Percentiles rank a stretch among this genome's conserved stretches.
These are phyloP conservation scores for Dicycla oo DNA, from an alignment of 2,888 invertebrate genomes.

Conservation along the genomic window DNA sequence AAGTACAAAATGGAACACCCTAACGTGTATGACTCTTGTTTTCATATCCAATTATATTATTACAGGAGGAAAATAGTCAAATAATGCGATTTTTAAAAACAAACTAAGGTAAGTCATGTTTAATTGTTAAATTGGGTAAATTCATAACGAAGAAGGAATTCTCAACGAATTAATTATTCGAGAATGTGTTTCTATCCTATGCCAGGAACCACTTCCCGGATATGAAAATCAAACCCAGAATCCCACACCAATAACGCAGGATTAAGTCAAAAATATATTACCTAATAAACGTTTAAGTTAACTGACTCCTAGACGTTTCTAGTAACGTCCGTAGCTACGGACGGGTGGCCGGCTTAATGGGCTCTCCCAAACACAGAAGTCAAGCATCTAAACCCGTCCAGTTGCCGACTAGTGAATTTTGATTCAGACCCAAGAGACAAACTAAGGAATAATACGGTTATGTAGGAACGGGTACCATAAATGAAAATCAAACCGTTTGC, in stretches of 20 bases:
- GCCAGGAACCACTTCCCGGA: background rate
- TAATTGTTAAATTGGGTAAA: background rate
- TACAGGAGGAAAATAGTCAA: background rate
- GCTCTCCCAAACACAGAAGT: constrained; percentile 51
- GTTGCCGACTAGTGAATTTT: constrained; percentile 61
- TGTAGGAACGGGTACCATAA: constrained; percentile 19
- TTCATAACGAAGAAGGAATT: background rate
- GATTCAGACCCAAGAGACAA: constrained; percentile 56
- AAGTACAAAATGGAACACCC: constrained; percentile 28
- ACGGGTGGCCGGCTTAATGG: constrained; percentile 52
- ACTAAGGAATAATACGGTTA: constrained; percentile 39
- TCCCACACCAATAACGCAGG: constrained; percentile 11
- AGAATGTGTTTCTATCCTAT: too few relatives aligned
- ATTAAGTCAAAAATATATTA: constrained; percentile 47
- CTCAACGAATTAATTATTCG: background rate
- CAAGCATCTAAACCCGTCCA: constrained; percentile 51
- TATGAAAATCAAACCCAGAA: constrained; percentile 4
- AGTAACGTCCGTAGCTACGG: constrained; percentile 53
- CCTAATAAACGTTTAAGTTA: constrained; percentile 50
- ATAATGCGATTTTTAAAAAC: background rate
- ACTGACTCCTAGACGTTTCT: constrained; percentile 49
- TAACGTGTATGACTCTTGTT: constrained; percentile 14
- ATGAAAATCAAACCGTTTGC: constrained; percentile 43
- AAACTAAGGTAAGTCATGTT: too few relatives aligned
- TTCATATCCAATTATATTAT: constrained; percentile 14